phyloP scores from a whole-genome alignment of 2,113 vertebrate genomes.

The Epinephelus fuscoguttatus region DNA sequence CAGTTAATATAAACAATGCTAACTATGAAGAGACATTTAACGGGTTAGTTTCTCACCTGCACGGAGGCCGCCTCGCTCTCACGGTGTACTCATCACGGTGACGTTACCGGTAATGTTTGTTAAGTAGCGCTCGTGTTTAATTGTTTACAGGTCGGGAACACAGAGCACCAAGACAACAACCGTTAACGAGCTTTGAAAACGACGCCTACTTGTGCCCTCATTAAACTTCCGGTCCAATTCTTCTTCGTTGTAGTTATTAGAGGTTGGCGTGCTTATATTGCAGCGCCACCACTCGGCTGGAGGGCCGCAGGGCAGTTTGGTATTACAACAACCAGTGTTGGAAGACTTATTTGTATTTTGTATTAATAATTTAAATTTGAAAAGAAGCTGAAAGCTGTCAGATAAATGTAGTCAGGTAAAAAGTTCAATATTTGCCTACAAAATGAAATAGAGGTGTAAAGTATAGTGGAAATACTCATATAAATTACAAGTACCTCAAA shows the following conservation, averaged over 20 bases:
- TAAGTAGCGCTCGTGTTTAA: accelerated
- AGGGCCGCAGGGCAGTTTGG: background rate
- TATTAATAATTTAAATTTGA: too few species aligned
- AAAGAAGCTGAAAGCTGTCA: too few species aligned
- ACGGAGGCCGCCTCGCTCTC: background rate
- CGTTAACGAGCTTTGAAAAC: slow-evolving; percentile 78
- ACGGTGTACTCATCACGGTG: background rate
- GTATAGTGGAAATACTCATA: too few species aligned
- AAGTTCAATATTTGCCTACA: too few species aligned
- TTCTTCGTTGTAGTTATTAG: slow-evolving; percentile 7
- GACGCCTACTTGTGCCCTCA: slow-evolving; percentile 42
- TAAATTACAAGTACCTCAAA: too few species aligned
- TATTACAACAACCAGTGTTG: too few species aligned
- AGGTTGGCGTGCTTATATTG: accelerated
- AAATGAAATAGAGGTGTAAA: too few species aligned
- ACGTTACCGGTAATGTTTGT: accelerated
- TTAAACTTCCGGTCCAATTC: slow-evolving; percentile 44
- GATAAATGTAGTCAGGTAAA: too few species aligned
- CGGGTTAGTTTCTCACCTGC: slow-evolving; percentile 20
- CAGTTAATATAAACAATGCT: background rate
- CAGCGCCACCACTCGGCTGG: slow-evolving; percentile 13
- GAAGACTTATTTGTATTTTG: too few species aligned
- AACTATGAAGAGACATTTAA: background rate
- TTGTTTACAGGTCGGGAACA: slow-evolving; percentile 11
- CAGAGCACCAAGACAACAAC: slow-evolving; percentile 66